Evolutionary conservation across 2,888 invertebrate species (phyloP).

Genomic region (Nematopogon swammerdamellus): DNA sequence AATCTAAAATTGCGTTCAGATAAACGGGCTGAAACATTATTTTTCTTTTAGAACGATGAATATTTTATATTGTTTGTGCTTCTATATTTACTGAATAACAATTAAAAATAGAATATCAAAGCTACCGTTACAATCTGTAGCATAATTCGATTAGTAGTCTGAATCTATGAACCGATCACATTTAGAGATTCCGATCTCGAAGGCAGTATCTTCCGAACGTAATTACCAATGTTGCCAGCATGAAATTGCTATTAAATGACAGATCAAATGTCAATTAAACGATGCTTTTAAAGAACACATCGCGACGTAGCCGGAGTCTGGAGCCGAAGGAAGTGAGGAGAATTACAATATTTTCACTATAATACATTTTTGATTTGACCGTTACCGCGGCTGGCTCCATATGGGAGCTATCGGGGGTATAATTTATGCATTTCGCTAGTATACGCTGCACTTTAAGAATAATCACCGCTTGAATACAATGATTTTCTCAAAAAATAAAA

Average conservation of each 20-base stretch:
- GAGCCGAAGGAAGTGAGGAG: background rate
- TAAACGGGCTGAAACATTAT: too few relatives aligned
- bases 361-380: conserved; percentile 15
- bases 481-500: background rate
- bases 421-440: background rate
- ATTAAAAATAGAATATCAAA: too few relatives aligned
- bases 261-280: background rate
- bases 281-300: background rate
- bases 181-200: too few relatives aligned
- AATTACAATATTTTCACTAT: conserved; percentile 19
- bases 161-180: too few relatives aligned
- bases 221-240: background rate
- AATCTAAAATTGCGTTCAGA: too few relatives aligned
- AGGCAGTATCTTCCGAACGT: background rate
- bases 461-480: background rate
- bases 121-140: too few relatives aligned
- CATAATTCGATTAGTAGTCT: too few relatives aligned
- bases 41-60: too few relatives aligned
- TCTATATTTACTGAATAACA: too few relatives aligned
- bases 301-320: background rate
- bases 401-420: conserved; percentile 8
- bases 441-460: background rate
- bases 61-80: too few relatives aligned
- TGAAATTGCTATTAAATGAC: background rate
- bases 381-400: conserved; percentile 14